phyloP scores from a whole-genome alignment of 2,797 vertebrate species.

The Chaetophractus vellerosus region DNA sequence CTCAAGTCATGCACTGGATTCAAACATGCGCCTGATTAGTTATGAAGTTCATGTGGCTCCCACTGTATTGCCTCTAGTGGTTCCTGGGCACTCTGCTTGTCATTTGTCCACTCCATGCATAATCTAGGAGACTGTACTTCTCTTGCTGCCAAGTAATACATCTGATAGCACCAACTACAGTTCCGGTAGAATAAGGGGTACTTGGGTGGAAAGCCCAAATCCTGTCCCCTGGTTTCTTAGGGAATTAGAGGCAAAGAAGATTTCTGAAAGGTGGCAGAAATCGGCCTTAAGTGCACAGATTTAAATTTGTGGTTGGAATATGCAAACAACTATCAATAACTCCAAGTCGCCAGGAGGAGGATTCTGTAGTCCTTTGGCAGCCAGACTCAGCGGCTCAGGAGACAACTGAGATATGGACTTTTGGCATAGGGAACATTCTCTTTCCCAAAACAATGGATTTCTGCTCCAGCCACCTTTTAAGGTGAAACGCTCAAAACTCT shows the following conservation, averaged over 20 bases:
- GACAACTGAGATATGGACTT: conserved; percentile 14
- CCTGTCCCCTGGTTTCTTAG: conserved; percentile 4
- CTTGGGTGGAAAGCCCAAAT: conserved; percentile 20
- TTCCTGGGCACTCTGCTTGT: background rate
- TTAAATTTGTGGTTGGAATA: background rate
- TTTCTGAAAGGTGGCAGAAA: background rate
- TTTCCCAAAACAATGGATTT: conserved; percentile 51
- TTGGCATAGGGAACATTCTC: conserved; percentile 47
- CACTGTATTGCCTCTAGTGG: background rate
- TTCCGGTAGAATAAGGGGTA: conserved; percentile 3
- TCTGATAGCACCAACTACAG: background rate
- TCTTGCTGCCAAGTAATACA: background rate
- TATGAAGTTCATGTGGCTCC: background rate
- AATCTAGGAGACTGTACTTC: background rate
- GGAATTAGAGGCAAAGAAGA: conserved; percentile 48
- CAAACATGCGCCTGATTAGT: background rate
- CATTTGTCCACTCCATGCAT: background rate
- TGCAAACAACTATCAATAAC: background rate
- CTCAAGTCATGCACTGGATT: background rate
- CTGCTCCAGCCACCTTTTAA: conserved; percentile 61
- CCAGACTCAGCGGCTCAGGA: background rate
- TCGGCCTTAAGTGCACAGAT: background rate
- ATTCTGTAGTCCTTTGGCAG: conserved; percentile 51
- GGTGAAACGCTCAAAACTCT: conserved; percentile 53
- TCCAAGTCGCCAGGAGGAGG: conserved; percentile 6